phyloP scores from a whole-genome alignment of 2,797 vertebrate species.

The Diplodus puntazzo region DNA sequence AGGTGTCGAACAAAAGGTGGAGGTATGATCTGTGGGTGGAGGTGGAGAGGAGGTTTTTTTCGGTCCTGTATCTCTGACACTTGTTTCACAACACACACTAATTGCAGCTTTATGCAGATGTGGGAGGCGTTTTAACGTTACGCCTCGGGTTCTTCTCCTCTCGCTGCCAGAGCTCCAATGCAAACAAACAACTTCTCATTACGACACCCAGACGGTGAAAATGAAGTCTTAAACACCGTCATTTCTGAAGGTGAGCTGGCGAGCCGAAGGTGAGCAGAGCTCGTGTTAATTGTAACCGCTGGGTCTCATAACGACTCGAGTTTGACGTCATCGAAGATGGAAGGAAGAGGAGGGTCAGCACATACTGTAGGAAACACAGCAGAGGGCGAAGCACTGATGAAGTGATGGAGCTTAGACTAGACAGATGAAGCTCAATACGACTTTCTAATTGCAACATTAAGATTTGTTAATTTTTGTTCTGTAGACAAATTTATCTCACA shows the following conservation, averaged over 20 bases:
- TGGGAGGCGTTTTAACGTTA: slow-evolving; percentile 25
- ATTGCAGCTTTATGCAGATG: slow-evolving; percentile 69
- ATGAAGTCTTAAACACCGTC: slow-evolving; percentile 13
- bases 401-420: too few relatives aligned
- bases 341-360: background rate
- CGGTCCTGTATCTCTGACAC: slow-evolving; percentile 25
- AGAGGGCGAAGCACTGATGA: too few relatives aligned
- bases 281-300: background rate
- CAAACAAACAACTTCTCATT: slow-evolving; percentile 41
- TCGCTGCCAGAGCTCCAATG: background rate
- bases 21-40: background rate
- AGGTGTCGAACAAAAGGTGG: slow-evolving; percentile 5
- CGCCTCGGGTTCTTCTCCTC: background rate
- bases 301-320: slow-evolving; percentile 3
- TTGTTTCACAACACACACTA: slow-evolving; percentile 73
- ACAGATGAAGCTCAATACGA: too few relatives aligned
- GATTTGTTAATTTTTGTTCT: too few relatives aligned
- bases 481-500: too few relatives aligned
- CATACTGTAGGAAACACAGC: background rate
- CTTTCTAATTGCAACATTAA: too few relatives aligned
- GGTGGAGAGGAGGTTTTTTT: slow-evolving; percentile 44
- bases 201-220: background rate
- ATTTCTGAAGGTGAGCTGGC: background rate
- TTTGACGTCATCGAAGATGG: background rate
- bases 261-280: background rate